Percentiles rank a stretch among this genome's conserved stretches.
Evolutionary conservation across 2,888 invertebrate genomes (phyloP).

Genomic region (Tenthredo livida): DNA sequence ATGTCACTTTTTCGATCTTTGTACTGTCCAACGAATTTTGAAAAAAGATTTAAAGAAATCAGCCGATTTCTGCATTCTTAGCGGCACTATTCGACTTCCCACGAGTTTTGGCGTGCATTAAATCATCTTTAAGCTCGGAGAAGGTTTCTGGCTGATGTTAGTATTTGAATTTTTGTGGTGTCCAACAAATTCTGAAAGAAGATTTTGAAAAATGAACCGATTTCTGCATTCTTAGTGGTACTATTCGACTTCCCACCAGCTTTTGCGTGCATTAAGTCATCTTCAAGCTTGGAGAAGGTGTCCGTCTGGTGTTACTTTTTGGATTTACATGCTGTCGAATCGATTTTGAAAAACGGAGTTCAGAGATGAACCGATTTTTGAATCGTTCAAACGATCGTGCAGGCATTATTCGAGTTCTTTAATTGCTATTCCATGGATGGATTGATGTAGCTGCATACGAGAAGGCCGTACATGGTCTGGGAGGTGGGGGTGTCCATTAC

Average conservation of each 20-base stretch:
- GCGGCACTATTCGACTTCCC: not conserved
- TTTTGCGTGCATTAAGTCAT: not conserved
- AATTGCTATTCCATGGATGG: slow-evolving; percentile 41
- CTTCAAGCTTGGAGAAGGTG: not conserved
- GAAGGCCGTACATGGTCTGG: slow-evolving; percentile 15
- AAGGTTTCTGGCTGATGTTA: not conserved
- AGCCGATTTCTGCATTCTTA: not conserved
- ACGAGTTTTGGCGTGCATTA: not conserved
- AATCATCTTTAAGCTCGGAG: not conserved
- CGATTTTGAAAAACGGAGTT: not conserved
- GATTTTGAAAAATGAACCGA: not conserved
- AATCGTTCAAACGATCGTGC: too few relatives aligned
- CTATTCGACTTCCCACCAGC: too few relatives aligned
- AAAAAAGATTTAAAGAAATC: not conserved
- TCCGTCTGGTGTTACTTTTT: not conserved
- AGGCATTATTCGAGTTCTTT: not conserved
- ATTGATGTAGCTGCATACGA: slow-evolving; percentile 35
- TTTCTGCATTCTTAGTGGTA: not conserved
- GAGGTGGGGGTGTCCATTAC: slow-evolving; percentile 62
- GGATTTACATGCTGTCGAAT: not conserved
- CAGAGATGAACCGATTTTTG: not conserved
- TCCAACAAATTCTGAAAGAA: not conserved
- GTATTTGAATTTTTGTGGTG: not conserved
- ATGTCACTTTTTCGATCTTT: not conserved
- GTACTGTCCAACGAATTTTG: not conserved